A percentile compares a stretch with the other conserved stretches of the same genome.
Evolutionary conservation across 2,888 invertebrate species (phyloP).

Genomic region (Bimastos eiseni): DNA sequence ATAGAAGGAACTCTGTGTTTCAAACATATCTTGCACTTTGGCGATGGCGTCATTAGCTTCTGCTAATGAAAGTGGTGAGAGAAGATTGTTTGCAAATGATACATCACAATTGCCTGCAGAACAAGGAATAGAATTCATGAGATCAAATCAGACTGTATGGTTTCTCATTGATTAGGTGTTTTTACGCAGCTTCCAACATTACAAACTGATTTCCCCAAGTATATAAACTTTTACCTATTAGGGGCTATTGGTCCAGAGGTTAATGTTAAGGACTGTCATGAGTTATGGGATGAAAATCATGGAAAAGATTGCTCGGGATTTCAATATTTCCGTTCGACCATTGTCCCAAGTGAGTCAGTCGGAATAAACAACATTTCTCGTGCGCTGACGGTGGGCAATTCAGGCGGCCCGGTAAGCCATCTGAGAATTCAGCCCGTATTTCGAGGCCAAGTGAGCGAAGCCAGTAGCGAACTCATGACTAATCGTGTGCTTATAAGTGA

Average conservation of each 20-base stretch:
- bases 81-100: neutral
- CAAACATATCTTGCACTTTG: neutral
- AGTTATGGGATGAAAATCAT: neutral
- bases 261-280: neutral
- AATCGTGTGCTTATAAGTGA: too few species aligned
- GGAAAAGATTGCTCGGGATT: too few species aligned
- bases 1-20: neutral
- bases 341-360: too few species aligned
- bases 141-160: neutral
- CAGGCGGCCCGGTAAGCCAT: too few species aligned
- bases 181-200: neutral
- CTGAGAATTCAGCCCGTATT: too few species aligned
- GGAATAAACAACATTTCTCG: too few species aligned
- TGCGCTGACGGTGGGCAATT: too few species aligned
- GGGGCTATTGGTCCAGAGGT: neutral
- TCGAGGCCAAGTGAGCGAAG: too few species aligned
- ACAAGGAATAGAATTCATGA: neutral
- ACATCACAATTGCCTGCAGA: neutral
- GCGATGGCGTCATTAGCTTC: neutral
- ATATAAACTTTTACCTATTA: neutral
- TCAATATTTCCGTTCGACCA: too few species aligned
- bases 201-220: neutral
- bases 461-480: too few species aligned
- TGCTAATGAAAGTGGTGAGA: neutral
- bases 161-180: neutral